phyloP scores from a whole-genome alignment of 2,797 vertebrate species.

The Platyrinchus mystaceus region DNA sequence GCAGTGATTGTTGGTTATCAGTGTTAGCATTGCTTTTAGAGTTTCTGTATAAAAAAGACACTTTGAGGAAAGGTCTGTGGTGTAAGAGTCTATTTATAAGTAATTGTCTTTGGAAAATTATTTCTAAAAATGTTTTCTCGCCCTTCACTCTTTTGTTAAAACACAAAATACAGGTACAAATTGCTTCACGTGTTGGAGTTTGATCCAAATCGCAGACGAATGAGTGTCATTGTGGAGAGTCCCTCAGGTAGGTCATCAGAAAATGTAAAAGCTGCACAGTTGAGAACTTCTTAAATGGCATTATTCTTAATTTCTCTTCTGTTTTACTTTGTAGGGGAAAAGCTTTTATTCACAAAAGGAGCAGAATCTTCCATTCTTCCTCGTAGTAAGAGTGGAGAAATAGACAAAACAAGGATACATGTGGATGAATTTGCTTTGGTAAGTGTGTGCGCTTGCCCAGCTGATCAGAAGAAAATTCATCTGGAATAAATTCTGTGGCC shows the following conservation, averaged over 20 bases:
- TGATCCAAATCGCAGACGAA: conserved; percentile 91
- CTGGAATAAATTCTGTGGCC: background rate
- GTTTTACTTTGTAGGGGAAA: conserved; percentile 77
- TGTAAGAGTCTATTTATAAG: background rate
- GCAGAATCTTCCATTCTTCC: conserved; percentile 95
- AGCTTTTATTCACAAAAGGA: conserved; percentile 94
- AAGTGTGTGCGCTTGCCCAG: conserved; percentile 48
- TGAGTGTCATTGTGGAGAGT: conserved; percentile 94
- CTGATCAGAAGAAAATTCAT: background rate
- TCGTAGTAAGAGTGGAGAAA: conserved; percentile 85
- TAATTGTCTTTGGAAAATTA: background rate
- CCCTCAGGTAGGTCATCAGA: conserved; percentile 82
- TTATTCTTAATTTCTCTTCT: background rate
- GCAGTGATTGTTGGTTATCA: background rate
- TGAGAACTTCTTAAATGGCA: background rate
- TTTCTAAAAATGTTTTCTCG: conserved; percentile 5
- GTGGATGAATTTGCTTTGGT: conserved; percentile 98
- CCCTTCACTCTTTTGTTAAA: background rate
- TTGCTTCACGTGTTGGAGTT: conserved; percentile 95
- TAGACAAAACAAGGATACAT: conserved; percentile 92
- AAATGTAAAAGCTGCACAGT: background rate
- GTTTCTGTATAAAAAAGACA: background rate
- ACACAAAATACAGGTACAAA: conserved; percentile 82
- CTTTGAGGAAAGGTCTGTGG: background rate
- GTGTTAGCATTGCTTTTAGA: background rate